phyloP scores from a whole-genome alignment of 2,797 vertebrate species.

The Gymnoscopelus microlampas region DNA sequence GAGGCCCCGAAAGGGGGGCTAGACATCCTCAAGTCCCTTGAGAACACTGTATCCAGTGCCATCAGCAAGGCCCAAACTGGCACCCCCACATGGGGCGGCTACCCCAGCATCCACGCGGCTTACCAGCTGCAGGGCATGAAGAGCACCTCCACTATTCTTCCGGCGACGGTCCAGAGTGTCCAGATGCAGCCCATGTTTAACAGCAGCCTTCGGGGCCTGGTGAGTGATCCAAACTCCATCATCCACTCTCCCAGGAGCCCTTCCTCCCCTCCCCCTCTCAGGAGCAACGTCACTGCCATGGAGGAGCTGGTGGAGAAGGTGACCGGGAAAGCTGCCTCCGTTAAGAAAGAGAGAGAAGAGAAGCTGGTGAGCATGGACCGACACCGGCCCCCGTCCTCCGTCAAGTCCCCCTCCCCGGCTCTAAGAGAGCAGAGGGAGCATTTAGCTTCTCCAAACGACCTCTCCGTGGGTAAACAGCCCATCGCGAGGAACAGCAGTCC shows the following conservation, averaged over 20 bases:
- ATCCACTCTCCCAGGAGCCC: conserved; percentile 93
- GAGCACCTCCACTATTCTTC: conserved; percentile 75
- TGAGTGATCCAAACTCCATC: conserved; percentile 75
- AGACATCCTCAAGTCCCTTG: conserved; percentile 97
- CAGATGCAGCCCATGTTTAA: conserved; percentile 93
- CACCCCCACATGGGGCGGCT: conserved; percentile 97
- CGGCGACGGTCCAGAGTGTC: conserved; percentile 87
- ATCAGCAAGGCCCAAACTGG: conserved; percentile 99
- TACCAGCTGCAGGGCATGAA: conserved; percentile 97
- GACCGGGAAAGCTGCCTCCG: conserved; percentile 89
- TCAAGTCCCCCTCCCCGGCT: conserved; percentile 88
- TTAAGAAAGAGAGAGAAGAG: conserved; percentile 93
- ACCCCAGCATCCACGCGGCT: conserved; percentile 98
- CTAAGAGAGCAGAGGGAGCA: conserved; percentile 90
- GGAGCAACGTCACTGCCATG: conserved; percentile 98
- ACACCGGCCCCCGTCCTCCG: conserved; percentile 84
- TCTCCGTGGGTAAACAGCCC: conserved; percentile 72
- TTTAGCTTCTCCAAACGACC: conserved; percentile 84
- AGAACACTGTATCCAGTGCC: conserved; percentile 97
- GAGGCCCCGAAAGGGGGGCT: conserved; percentile 93
- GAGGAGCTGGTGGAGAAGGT: conserved; percentile 99
- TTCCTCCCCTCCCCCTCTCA: conserved; percentile 91
- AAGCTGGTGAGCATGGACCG: conserved; percentile 83
- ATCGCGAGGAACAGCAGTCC: conserved; percentile 82
- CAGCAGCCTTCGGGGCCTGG: conserved; percentile 79